These are phyloP conservation scores for Microplitis deprimator DNA, from an alignment of 2,888 invertebrate genomes.

Conservation along the genomic window DNA sequence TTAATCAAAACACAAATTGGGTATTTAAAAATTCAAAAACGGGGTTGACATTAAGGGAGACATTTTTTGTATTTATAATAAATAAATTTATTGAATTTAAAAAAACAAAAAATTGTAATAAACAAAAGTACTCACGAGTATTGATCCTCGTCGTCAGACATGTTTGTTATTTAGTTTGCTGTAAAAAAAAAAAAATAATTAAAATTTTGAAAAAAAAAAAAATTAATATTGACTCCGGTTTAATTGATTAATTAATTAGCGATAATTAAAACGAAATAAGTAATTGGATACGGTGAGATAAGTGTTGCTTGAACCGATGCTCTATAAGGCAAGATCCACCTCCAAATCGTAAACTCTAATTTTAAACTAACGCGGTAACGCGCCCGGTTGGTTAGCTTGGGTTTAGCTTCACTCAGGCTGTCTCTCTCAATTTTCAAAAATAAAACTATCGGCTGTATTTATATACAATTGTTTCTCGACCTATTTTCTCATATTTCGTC, in stretches of 20 bases:
- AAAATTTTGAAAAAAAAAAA: neutral
- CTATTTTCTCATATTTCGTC: neutral
- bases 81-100: neutral
- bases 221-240: no score
- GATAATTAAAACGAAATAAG: neutral
- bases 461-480: neutral
- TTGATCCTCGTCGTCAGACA: slow-evolving; percentile 95
- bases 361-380: neutral
- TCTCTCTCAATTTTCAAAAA: neutral
- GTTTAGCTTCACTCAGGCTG: neutral
- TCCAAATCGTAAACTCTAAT: slow-evolving; percentile 7
- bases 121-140: slow-evolving; percentile 86
- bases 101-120: neutral
- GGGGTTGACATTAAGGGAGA: neutral
- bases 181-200: slow-evolving; percentile 67
- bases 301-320: no score
- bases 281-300: no score
- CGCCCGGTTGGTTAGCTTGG: neutral
- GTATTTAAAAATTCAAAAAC: neutral
- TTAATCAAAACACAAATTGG: neutral
- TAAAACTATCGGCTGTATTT: neutral
- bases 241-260: neutral
- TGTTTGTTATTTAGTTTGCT: slow-evolving; percentile 80
- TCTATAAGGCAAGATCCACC: neutral
- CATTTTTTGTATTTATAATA: neutral